Percentiles rank a stretch among this genome's conserved stretches.
Conservation (phyloP, 2,797 vertebrate genomes). For the Dallia pectoralis region DNA sequence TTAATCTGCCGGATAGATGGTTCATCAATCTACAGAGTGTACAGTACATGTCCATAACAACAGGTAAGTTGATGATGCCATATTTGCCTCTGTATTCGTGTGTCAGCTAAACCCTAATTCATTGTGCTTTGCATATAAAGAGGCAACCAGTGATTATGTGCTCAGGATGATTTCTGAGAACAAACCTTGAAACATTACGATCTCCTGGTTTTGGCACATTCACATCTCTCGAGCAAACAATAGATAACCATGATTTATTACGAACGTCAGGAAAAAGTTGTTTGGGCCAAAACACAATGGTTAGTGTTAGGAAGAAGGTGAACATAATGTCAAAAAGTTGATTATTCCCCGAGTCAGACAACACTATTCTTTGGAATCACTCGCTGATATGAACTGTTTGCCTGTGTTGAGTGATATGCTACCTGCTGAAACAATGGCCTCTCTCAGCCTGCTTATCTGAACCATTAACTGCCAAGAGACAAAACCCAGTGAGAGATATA, state of each 20-base stretch:
- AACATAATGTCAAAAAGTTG: conserved; percentile 58
- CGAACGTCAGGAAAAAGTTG: conserved; percentile 39
- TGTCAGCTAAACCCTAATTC: conserved; percentile 49
- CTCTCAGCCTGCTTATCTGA: conserved; percentile 54
- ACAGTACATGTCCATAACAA: too few species aligned
- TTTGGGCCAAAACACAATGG: conserved; percentile 44
- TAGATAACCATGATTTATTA: conserved; percentile 57
- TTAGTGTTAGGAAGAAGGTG: conserved; percentile 28
- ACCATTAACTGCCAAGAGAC: conserved; percentile 29
- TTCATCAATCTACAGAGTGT: background rate
- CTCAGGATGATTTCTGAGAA: conserved; percentile 32
- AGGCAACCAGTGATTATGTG: conserved; percentile 31
- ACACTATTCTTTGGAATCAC: conserved; percentile 44
- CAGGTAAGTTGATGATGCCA: conserved; percentile 33
- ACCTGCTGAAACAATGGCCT: conserved; percentile 72
- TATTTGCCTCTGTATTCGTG: conserved; percentile 41
- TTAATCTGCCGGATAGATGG: too few species aligned
- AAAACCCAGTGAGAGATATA: conserved; percentile 42
- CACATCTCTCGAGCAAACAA: conserved; percentile 21
- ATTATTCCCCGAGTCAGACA: conserved; percentile 60
- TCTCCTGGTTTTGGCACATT: conserved; percentile 33
- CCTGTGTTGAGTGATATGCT: conserved; percentile 75
- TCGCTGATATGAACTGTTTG: conserved; percentile 63
- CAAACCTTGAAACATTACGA: conserved; percentile 31
- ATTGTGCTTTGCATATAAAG: conserved; percentile 42